Base-by-base conservation (phyloP, 2,888 invertebrate genomes). In the Embidobia sp. region DNA sequence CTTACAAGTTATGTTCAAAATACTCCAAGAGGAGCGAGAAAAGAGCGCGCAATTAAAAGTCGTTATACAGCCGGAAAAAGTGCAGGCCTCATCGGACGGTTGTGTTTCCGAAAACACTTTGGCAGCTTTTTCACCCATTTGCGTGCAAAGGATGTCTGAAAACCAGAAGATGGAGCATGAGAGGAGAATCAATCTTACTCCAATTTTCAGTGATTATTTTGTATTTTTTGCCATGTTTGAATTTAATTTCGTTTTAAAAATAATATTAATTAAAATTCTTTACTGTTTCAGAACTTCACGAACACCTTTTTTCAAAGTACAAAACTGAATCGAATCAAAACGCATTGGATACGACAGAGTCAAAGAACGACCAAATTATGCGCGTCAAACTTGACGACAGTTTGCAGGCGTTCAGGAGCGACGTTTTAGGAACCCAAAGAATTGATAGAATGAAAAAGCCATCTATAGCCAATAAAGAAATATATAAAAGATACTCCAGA, bases 171-270 rank as follows among this genome's bases (percentile, higher is more conserved):
- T 22, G 0, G 64, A 64, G 11, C 51, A 64, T 8, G 42, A 42
- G 18, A 64, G 42, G n/a, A 40, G 51, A 22, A 64, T 64, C 26
- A 42, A 66, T 53, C 22, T 66, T 8, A 66, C 64, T 5, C 64
- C 64, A 16, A 11, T 35, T 3, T 2, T 31, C 10, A 31, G 64
- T 64, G 51, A n/a, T 18, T n/a, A n/a, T n/a, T n/a, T n/a, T n/a
- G n/a, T n/a, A n/a, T n/a, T n/a, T n/a, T 51, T 13, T 16, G 16
- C 3, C n/a, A n/a, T n/a, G n/a, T n/a, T n/a, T n/a, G 42, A 16
- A 27, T 18, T 26, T 1, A 6, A 18, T 18, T 55, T 26, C 1
- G 7, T 59, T 33, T 31, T n/a, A n/a, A n/a, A n/a, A 33, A 33
- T 22, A 13, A 13, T 1, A 35, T 11, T 13, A 3, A 13, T 22